Evolutionary conservation across 2,113 vertebrate genomes (phyloP).

Genomic region (Tupaia chinensis): DNA sequence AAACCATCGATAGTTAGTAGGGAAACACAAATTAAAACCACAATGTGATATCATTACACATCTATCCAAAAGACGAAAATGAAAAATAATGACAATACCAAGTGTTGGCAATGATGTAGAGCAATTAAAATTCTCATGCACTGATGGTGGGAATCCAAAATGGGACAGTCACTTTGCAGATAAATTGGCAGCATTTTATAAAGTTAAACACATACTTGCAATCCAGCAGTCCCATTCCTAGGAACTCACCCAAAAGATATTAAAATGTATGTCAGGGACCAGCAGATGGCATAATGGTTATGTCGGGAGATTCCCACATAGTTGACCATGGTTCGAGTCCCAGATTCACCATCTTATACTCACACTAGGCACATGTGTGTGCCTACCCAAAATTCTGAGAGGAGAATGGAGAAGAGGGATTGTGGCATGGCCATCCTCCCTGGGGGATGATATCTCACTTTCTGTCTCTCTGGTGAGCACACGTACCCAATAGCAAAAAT

Average conservation of each 20-base stretch:
- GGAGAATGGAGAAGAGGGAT: too few relatives aligned
- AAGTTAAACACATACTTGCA: not conserved
- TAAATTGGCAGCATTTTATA: not conserved
- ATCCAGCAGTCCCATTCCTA: not conserved
- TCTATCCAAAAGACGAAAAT: not conserved
- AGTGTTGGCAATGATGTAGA: not conserved
- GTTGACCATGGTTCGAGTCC: too few relatives aligned
- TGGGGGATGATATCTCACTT: too few relatives aligned
- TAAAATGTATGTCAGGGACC: not conserved
- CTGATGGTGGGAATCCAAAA: not conserved
- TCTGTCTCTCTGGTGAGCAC: too few relatives aligned
- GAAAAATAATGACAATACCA: not conserved
- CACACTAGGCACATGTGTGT: too few relatives aligned
- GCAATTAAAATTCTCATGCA: not conserved
- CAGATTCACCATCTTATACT: too few relatives aligned
- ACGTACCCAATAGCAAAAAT: too few relatives aligned
- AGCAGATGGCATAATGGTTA: too few relatives aligned
- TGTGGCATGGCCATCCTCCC: too few relatives aligned
- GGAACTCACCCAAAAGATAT: not conserved
- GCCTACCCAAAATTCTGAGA: too few relatives aligned
- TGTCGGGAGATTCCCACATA: too few relatives aligned
- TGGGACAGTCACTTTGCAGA: not conserved
- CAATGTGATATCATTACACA: not conserved
- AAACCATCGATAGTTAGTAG: not conserved
- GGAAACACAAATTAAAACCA: not conserved